These are phyloP conservation scores for Teleopsis dalmanni DNA, from an alignment of 1,140 invertebrate species.

Conservation along the genomic window DNA sequence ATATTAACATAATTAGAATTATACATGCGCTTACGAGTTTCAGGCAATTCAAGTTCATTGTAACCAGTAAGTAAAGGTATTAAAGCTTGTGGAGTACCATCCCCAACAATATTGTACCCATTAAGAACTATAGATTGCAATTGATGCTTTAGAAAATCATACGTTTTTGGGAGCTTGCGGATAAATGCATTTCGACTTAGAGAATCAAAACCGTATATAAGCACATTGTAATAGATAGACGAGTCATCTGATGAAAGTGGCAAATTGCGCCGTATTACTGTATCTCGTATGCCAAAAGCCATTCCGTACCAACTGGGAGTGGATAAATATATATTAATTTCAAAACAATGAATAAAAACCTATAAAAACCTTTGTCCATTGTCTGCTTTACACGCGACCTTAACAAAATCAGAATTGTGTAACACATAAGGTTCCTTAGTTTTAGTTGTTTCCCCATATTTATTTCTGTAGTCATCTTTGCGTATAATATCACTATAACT, in stretches of 20 bases:
- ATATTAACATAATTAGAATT: slow-evolving; percentile 59
- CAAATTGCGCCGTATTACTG: slow-evolving; percentile 5
- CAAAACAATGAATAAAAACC: too few species aligned
- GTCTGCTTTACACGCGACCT: slow-evolving; percentile 50
- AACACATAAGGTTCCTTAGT: slow-evolving; percentile 54
- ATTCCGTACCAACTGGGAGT: slow-evolving; percentile 32
- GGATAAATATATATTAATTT: too few species aligned
- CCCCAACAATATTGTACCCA: slow-evolving; percentile 88
- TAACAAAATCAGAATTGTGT: slow-evolving; percentile 58
- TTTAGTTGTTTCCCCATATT: slow-evolving; percentile 46
- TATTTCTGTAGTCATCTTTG: slow-evolving; percentile 50
- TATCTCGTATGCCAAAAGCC: slow-evolving; percentile 35
- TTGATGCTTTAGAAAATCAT: slow-evolving; percentile 62
- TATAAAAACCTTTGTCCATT: slow-evolving; percentile 50
- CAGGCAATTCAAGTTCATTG: slow-evolving; percentile 80
- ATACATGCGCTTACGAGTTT: slow-evolving; percentile 67
- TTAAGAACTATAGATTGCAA: slow-evolving; percentile 65
- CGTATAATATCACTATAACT: slow-evolving; percentile 56
- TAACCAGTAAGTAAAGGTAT: slow-evolving; percentile 85
- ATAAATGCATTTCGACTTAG: slow-evolving; percentile 80
- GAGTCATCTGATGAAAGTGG: slow-evolving; percentile 3
- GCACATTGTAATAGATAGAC: slow-evolving; percentile 53
- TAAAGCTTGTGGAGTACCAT: slow-evolving; percentile 87
- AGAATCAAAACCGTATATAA: slow-evolving; percentile 90
- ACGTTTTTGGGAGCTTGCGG: slow-evolving; percentile 74